Evolutionary conservation across 2,113 vertebrate genomes (phyloP), one percentile per base, ranked within the genome.

Genomic region (Steatornis caripensis): DNA sequence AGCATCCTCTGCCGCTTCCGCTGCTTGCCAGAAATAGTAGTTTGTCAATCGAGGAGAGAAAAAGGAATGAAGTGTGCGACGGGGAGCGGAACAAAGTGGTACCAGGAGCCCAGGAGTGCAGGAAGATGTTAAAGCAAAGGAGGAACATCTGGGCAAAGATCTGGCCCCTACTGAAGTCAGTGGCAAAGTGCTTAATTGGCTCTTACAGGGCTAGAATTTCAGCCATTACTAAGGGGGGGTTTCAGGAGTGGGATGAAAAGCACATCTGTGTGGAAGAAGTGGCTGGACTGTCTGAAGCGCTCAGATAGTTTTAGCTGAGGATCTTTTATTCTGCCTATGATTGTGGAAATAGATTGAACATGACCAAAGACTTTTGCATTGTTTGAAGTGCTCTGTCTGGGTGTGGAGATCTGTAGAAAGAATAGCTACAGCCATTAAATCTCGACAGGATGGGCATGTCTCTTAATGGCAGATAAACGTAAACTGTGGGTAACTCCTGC

Each of bases 21-120:
- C 66, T 68, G 74, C 79, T 70, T 93, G 95, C 89, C 93, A 96
- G 91, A 91, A 94, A 91, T 69, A 80, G 69, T 39, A 92, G 70
- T 86, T 95, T 96, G 91, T 96, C 86, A 89, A 3, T 30, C 0
- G 1, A 24, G 32, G 36, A 83, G 48, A 30, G 90, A 85, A 95
- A 93, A 87, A n/a, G 86, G 46, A 89, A 66, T 94, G 20, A 86
- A 96, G 24, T 29, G 55, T 77, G 62, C 10, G 57, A 75, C 4
- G 0, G 32, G 60, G 71, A 79, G 48, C 9, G 26, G 74, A 94
- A 85, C 71, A 90, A 92, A 95, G 80, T 54, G 43, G 61, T 82
- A 82, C 48, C 39, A 83, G 58, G 53, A 93, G 43, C 39, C 69
- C 69, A 87, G 85, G 58, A 93, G 76, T 62, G 46, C 70, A 87